Evolutionary conservation across 2,797 vertebrate genomes (phyloP).

Genomic region (Eurystomus glaucurus): DNA sequence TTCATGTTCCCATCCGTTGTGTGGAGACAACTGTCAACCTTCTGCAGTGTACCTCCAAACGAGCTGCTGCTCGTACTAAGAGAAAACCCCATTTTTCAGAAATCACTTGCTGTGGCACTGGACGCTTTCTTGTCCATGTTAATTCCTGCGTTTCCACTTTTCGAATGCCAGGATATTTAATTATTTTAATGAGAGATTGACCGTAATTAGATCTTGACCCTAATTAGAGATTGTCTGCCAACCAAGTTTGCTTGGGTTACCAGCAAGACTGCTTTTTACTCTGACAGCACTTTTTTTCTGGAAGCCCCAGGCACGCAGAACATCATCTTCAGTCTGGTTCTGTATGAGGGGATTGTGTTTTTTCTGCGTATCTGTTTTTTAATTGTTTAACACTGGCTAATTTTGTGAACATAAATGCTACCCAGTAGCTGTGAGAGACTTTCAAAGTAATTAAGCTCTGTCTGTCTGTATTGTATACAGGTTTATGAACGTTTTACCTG

Average conservation of each 20-base stretch:
- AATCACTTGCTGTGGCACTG: neutral
- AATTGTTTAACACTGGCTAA: neutral
- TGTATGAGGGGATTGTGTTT: neutral
- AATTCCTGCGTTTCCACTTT: neutral
- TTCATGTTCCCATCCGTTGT: neutral
- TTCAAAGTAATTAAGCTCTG: neutral
- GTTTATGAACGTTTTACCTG: neutral
- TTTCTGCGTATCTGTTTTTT: neutral
- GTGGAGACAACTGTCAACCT: neutral
- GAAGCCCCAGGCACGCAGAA: neutral
- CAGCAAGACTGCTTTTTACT: neutral
- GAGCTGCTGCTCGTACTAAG: neutral
- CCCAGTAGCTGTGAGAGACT: neutral
- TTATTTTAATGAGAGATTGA: constrained; percentile 6
- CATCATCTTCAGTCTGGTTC: neutral
- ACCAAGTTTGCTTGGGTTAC: neutral
- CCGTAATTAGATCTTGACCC: neutral
- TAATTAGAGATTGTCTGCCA: neutral
- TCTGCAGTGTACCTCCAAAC: neutral
- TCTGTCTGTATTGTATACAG: neutral
- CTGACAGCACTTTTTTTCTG: neutral
- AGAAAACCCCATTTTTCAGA: neutral
- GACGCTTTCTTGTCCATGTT: neutral
- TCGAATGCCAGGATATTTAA: neutral
- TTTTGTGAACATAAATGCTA: neutral